These are phyloP conservation scores for Neoitamus cyanurus DNA, from an alignment of 2,888 invertebrate species.

Conservation along the genomic window DNA sequence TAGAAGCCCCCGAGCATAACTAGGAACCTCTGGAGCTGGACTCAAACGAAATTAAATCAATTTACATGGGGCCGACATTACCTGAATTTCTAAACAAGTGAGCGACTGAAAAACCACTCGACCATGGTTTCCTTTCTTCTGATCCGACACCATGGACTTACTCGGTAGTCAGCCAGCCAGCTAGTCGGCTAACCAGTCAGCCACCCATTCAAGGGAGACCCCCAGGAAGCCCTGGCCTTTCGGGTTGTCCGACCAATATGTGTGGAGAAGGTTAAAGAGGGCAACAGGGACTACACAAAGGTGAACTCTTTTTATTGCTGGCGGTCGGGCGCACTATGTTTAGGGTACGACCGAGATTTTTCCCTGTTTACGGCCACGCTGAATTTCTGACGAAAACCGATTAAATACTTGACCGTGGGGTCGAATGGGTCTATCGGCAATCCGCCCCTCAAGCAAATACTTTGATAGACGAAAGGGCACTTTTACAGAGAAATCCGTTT, in stretches of 20 bases:
- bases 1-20: not conserved
- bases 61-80: constrained; percentile 47
- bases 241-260: constrained; percentile 20
- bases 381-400: constrained; percentile 18
- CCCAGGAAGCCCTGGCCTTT: not conserved
- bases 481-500: no score
- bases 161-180: not conserved
- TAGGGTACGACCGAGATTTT: constrained; percentile 20
- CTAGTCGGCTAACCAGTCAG: not conserved
- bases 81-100: constrained; percentile 49
- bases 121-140: constrained; percentile 42
- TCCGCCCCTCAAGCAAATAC: no score
- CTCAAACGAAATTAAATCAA: constrained; percentile 49
- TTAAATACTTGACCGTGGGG: not conserved
- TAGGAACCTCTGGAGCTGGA: constrained; percentile 11
- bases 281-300: constrained; percentile 19
- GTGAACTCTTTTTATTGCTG: constrained; percentile 41
- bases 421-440: no score
- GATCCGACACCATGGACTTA: constrained; percentile 24
- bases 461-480: no score
- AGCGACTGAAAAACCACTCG: constrained; percentile 43
- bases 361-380: constrained; percentile 13
- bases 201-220: not conserved
- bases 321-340: not conserved
- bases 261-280: constrained; percentile 21